These are phyloP conservation scores for Cyprinella venusta DNA, from an alignment of 2,797 vertebrate species.

Conservation along the genomic window DNA sequence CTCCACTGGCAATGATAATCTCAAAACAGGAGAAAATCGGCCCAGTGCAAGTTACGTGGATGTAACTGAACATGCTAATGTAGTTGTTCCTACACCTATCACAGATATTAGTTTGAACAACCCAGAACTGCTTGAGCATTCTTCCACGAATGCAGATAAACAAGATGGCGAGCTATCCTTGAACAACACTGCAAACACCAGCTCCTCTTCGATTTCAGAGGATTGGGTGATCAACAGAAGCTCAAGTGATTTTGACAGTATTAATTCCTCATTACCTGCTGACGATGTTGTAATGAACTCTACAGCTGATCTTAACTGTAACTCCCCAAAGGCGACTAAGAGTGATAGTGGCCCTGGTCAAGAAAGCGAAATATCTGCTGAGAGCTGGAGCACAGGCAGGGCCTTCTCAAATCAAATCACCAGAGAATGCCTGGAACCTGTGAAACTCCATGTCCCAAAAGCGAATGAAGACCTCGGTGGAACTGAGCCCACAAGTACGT, in stretches of 20 bases:
- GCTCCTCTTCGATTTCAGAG: slow-evolving; percentile 77
- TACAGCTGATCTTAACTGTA: slow-evolving; percentile 20
- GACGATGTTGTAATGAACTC: slow-evolving; percentile 57
- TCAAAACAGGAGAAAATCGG: slow-evolving; percentile 23
- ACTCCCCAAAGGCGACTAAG: slow-evolving; percentile 16
- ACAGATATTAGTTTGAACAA: background rate
- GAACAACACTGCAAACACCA: slow-evolving; percentile 67
- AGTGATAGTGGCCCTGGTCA: slow-evolving; percentile 6
- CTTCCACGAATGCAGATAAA: slow-evolving; percentile 10
- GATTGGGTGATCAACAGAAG: slow-evolving; percentile 73
- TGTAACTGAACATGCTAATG: background rate
- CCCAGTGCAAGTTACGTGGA: background rate
- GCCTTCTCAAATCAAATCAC: slow-evolving; percentile 72
- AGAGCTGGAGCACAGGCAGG: slow-evolving; percentile 88
- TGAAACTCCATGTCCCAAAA: slow-evolving; percentile 78
- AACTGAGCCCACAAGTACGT: slow-evolving; percentile 49
- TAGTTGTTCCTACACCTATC: slow-evolving; percentile 53
- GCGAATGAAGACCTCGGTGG: slow-evolving; percentile 42
- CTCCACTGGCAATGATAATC: slow-evolving; percentile 58
- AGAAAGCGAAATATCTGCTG: slow-evolving; percentile 71
- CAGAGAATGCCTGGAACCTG: slow-evolving; percentile 82
- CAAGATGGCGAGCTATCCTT: slow-evolving; percentile 44
- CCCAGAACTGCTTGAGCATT: slow-evolving; percentile 24
- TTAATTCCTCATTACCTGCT: slow-evolving; percentile 60
- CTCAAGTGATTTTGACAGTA: slow-evolving; percentile 55